Evolutionary conservation across 1,140 invertebrate species (phyloP).

Genomic region (Apis dorsata): DNA sequence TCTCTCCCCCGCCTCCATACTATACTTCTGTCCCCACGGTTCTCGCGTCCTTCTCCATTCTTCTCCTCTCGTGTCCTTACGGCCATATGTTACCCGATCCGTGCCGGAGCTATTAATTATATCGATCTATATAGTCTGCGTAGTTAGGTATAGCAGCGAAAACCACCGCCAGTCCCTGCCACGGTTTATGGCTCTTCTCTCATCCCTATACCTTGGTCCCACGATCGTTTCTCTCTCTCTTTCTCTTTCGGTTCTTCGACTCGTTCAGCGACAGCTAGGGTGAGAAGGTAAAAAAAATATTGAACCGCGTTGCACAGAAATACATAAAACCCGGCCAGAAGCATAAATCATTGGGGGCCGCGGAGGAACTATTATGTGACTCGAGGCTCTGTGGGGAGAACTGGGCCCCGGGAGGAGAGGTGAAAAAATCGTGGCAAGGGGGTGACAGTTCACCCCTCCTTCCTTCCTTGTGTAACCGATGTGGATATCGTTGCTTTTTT

Average conservation of each 20-base stretch:
- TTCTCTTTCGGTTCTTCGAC: slow-evolving; percentile 32
- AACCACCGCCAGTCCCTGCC: slow-evolving; percentile 37
- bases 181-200: slow-evolving; percentile 60
- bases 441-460: slow-evolving; percentile 20
- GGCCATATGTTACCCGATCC: slow-evolving; percentile 78
- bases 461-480: neutral
- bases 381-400: slow-evolving; percentile 66
- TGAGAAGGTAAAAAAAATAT: slow-evolving; percentile 74
- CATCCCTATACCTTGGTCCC: slow-evolving; percentile 8
- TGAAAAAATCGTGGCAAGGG: slow-evolving; percentile 57
- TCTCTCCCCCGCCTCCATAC: neutral
- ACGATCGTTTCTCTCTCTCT: slow-evolving; percentile 25
- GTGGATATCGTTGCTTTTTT: neutral
- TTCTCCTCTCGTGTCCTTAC: slow-evolving; percentile 55
- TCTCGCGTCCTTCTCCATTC: slow-evolving; percentile 21
- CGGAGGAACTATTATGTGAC: slow-evolving; percentile 76
- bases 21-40: neutral
- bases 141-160: slow-evolving; percentile 64
- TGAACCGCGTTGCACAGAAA: slow-evolving; percentile 75
- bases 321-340: slow-evolving; percentile 76
- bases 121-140: slow-evolving; percentile 75
- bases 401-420: slow-evolving; percentile 21
- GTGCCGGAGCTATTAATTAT: slow-evolving; percentile 78
- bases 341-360: slow-evolving; percentile 77
- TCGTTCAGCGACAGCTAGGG: slow-evolving; percentile 59